phyloP scores from a whole-genome alignment of 2,113 vertebrate genomes.

The Pterocles burchelli region DNA sequence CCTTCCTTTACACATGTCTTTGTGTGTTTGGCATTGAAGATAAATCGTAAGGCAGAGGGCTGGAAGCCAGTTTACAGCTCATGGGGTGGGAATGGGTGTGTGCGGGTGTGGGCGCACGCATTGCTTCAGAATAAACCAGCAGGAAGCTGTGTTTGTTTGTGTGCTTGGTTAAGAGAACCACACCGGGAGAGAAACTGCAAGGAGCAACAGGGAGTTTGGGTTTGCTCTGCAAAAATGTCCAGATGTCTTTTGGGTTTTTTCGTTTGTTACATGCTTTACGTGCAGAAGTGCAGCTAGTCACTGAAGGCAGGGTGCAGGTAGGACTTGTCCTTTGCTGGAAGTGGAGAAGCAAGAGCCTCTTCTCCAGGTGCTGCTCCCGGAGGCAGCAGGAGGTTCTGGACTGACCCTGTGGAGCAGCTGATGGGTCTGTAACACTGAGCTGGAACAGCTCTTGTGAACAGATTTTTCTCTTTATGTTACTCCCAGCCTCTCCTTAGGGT shows the following conservation, averaged over 20 bases:
- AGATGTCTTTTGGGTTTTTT: neutral
- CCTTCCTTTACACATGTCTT: neutral
- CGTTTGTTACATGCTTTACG: neutral
- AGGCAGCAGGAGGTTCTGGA: neutral
- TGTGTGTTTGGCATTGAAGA: neutral
- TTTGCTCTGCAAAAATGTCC: neutral
- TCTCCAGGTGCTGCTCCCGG: neutral
- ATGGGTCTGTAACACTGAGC: neutral
- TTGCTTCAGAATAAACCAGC: neutral
- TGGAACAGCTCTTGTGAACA: neutral
- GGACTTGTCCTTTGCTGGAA: fast-evolving
- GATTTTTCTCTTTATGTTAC: neutral
- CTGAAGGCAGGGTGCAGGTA: neutral
- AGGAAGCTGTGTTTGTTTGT: neutral
- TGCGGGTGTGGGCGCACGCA: neutral
- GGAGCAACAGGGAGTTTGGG: neutral
- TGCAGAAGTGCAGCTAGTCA: neutral
- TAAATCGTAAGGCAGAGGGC: neutral
- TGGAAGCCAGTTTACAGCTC: neutral
- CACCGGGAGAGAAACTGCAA: neutral
- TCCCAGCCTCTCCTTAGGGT: neutral
- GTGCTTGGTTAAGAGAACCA: neutral
- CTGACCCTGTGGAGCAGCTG: neutral
- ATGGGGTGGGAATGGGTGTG: neutral
- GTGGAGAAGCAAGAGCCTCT: neutral